Conservation (phyloP, 2,888 invertebrate genomes). For the Teinopalpus imperialis region DNA sequence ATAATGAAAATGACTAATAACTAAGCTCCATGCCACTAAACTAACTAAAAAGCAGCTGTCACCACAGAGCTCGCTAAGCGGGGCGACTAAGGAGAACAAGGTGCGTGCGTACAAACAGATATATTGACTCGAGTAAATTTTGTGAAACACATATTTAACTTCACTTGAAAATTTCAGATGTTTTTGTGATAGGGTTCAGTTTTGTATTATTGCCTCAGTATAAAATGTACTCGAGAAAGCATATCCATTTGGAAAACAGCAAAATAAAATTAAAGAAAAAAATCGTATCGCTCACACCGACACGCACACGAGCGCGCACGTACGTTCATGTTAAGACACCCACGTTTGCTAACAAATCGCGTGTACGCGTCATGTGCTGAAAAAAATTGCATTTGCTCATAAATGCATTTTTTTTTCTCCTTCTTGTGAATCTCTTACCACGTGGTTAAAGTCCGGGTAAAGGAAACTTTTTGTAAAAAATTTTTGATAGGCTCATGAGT, state of each 20-base stretch:
- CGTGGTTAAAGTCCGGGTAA: no score
- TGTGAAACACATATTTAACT: no score
- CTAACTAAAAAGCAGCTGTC: slow-evolving; percentile 32
- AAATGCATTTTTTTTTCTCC: no score
- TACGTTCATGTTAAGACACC: not conserved
- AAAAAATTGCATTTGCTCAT: no score
- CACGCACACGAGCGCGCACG: not conserved
- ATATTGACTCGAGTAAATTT: slow-evolving; percentile 4
- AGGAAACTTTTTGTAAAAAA: no score
- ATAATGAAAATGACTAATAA: slow-evolving; percentile 28
- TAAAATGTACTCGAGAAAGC: not conserved
- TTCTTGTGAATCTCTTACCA: no score
- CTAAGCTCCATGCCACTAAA: slow-evolving; percentile 27
- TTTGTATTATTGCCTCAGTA: no score
- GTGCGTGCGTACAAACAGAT: not conserved
- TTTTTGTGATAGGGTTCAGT: no score
- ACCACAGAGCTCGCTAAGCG: slow-evolving; percentile 42
- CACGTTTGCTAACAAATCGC: no score
- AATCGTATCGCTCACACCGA: not conserved
- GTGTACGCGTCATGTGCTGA: no score
- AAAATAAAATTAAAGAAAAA: not conserved
- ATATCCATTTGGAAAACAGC: not conserved
- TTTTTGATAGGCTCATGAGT: no score
- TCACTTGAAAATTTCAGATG: no score
- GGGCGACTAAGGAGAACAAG: slow-evolving; percentile 28